Evolutionary conservation across 2,888 invertebrate genomes (phyloP).

Genomic region (Erebia palarica): DNA sequence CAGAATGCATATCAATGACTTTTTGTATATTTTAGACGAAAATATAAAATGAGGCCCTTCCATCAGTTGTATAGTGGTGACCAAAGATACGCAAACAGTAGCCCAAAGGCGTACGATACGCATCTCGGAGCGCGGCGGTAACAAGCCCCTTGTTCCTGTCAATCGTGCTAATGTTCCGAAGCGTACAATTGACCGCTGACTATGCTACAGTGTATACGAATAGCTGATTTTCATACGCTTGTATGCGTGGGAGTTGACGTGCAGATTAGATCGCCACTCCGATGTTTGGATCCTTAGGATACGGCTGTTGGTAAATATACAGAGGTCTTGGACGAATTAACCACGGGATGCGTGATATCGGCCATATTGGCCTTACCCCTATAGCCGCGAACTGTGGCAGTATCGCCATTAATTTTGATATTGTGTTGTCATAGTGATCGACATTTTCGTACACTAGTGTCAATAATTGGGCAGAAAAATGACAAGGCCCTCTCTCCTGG

Average conservation of each 20-base stretch:
- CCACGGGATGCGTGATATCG: too few species aligned
- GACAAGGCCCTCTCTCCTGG: too few species aligned
- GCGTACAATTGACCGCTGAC: slow-evolving; percentile 30
- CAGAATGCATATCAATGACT: neutral
- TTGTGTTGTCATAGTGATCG: too few species aligned
- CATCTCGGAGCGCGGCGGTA: slow-evolving; percentile 66
- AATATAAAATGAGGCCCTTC: slow-evolving; percentile 43
- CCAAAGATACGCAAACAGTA: slow-evolving; percentile 70
- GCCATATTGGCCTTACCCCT: too few species aligned
- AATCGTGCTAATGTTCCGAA: slow-evolving; percentile 71
- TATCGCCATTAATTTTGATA: too few species aligned
- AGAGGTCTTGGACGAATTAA: neutral
- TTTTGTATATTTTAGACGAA: neutral
- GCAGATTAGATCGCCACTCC: slow-evolving; percentile 36
- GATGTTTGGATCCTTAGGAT: slow-evolving; percentile 16
- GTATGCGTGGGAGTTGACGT: slow-evolving; percentile 40
- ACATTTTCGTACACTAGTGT: too few species aligned
- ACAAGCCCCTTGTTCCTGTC: slow-evolving; percentile 77
- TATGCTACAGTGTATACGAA: slow-evolving; percentile 20
- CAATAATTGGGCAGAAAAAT: too few species aligned
- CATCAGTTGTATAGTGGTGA: slow-evolving; percentile 47
- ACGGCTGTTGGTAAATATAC: slow-evolving; percentile 12
- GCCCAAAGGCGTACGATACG: slow-evolving; percentile 75
- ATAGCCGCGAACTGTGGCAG: too few species aligned
- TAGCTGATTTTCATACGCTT: slow-evolving; percentile 36